Conservation (phyloP, 2,888 invertebrate genomes). For the Silvanus unidentatus region DNA sequence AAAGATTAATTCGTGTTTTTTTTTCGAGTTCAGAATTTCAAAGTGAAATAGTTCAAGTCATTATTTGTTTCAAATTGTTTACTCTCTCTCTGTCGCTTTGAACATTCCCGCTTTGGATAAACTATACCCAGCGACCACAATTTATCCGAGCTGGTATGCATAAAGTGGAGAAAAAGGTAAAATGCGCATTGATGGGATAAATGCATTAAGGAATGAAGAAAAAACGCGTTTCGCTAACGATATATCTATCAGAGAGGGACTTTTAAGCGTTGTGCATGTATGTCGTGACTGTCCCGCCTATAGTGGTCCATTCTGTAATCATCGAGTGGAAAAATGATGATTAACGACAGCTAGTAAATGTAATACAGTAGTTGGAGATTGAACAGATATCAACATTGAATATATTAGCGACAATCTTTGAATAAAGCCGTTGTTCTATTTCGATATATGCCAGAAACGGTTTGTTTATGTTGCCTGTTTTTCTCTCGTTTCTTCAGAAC, state of each 20-base stretch:
- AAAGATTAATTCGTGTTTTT: too few species aligned
- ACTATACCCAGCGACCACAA: too few species aligned
- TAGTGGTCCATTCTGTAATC: slow-evolving; percentile 34
- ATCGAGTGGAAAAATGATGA: slow-evolving; percentile 27
- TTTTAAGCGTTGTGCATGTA: slow-evolving; percentile 15
- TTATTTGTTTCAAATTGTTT: too few species aligned
- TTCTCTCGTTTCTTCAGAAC: slow-evolving; percentile 14
- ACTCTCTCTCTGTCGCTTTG: neutral
- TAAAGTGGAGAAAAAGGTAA: slow-evolving; percentile 1
- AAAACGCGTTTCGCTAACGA: slow-evolving; percentile 28
- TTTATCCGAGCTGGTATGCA: too few species aligned
- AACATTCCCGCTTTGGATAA: too few species aligned
- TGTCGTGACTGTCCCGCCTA: slow-evolving; percentile 36
- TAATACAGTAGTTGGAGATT: slow-evolving; percentile 38
- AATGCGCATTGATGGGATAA: neutral
- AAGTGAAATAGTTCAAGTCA: too few species aligned
- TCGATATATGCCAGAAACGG: slow-evolving; percentile 18
- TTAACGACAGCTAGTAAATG: slow-evolving; percentile 31
- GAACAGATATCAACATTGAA: slow-evolving; percentile 33
- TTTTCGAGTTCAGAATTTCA: too few species aligned
- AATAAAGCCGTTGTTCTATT: slow-evolving; percentile 39
- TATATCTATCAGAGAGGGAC: slow-evolving; percentile 24
- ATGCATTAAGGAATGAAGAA: neutral
- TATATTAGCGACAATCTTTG: slow-evolving; percentile 40
- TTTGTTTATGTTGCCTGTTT: too few species aligned